A percentile compares a stretch with the other conserved stretches of the same genome.
These are phyloP conservation scores for Dasyornis broadbenti DNA, from an alignment of 2,113 vertebrate genomes.

Conservation along the genomic window DNA sequence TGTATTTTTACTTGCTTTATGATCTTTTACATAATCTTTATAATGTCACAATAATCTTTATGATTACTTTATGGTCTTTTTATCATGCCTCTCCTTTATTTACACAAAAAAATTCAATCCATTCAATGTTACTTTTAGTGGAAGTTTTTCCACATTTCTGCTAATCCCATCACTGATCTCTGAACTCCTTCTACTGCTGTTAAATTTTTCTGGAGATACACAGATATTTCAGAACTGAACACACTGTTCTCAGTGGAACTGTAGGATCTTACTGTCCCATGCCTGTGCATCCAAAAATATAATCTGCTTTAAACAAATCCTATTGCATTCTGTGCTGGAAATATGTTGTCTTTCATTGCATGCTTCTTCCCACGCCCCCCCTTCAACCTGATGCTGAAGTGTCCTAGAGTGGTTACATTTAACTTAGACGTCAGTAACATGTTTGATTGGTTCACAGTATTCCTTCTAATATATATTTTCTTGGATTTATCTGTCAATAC, in stretches of 20 bases:
- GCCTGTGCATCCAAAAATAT: neutral
- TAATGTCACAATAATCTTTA: neutral
- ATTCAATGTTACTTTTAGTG: neutral
- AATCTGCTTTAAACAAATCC: slow-evolving; percentile 7
- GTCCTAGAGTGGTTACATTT: neutral
- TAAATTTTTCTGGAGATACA: neutral
- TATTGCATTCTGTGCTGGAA: neutral
- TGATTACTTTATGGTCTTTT: neutral
- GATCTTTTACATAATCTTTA: neutral
- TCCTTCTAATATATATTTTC: neutral
- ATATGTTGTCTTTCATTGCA: neutral
- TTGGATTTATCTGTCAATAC: neutral
- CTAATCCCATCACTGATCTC: neutral
- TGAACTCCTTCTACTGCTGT: neutral
- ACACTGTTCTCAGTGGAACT: neutral
- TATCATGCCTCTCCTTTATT: neutral
- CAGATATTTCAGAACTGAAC: slow-evolving; percentile 9
- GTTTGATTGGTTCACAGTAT: neutral
- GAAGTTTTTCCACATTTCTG: slow-evolving; percentile 18
- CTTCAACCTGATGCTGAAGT: neutral
- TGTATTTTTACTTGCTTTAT: neutral
- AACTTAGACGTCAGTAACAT: neutral
- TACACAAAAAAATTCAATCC: neutral
- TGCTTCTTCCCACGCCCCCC: neutral
- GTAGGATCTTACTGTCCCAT: neutral